These are phyloP conservation scores for Arenaria interpres DNA, from an alignment of 2,113 vertebrate genomes.

Conservation along the genomic window DNA sequence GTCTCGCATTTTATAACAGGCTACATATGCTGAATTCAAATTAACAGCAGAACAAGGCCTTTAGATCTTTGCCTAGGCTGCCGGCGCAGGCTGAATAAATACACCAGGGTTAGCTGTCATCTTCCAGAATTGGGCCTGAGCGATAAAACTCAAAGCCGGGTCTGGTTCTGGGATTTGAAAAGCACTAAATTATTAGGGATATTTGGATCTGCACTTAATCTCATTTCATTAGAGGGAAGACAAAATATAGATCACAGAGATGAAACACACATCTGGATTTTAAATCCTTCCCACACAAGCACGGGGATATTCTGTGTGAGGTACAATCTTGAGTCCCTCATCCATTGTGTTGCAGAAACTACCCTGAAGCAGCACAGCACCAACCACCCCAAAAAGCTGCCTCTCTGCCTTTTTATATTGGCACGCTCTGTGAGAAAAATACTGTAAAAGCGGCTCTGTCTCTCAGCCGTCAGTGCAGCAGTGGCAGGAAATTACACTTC, in stretches of 20 bases:
- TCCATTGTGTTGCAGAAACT: neutral
- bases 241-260: neutral
- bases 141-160: neutral
- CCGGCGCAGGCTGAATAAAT: slow-evolving; percentile 44
- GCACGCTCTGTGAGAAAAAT: neutral
- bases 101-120: neutral
- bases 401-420: neutral
- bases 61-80: slow-evolving; percentile 67
- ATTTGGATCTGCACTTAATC: neutral
- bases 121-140: neutral
- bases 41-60: slow-evolving; percentile 75
- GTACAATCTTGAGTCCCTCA: neutral
- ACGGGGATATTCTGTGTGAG: neutral
- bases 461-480: slow-evolving; percentile 4
- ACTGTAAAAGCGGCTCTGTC: too few relatives aligned
- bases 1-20: slow-evolving; percentile 82
- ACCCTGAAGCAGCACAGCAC: neutral
- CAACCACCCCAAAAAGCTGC: neutral
- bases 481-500: slow-evolving; percentile 60
- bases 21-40: slow-evolving; percentile 86
- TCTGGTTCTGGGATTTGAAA: slow-evolving; percentile 16
- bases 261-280: neutral
- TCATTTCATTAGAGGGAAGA: neutral
- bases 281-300: neutral
- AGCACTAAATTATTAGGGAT: neutral